Evolutionary conservation across 2,113 vertebrate genomes (phyloP).

Genomic region (Lota lota): DNA sequence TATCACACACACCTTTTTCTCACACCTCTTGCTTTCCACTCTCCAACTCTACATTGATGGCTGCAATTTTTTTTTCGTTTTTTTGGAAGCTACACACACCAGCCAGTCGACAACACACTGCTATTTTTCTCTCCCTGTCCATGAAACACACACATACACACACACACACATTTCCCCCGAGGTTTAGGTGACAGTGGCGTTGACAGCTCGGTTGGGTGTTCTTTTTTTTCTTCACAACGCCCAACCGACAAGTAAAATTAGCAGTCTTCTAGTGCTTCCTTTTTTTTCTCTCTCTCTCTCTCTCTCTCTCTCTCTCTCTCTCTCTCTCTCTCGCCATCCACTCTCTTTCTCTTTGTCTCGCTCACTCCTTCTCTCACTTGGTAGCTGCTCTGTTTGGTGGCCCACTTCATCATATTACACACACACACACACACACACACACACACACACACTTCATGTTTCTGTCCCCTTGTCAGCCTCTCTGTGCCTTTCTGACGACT

Average conservation of each 20-base stretch:
- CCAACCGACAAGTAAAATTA: constrained; percentile 95
- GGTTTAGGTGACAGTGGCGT: constrained; percentile 87
- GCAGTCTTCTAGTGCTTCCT: constrained; percentile 94
- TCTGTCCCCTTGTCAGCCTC: constrained; percentile 82
- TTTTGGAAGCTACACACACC: no score
- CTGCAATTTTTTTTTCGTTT: no score
- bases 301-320: constrained; percentile 23
- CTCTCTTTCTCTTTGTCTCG: constrained; percentile 10
- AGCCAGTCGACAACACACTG: no score
- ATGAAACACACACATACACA: constrained; percentile 3
- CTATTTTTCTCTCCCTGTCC: neutral
- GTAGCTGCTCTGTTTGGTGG: constrained; percentile 34
- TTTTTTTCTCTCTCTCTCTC: constrained; percentile 34
- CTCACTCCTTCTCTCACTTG: constrained; percentile 5
- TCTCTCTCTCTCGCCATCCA: neutral
- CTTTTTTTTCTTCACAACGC: constrained; percentile 64
- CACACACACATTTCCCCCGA: constrained; percentile 56
- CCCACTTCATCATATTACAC: constrained; percentile 56
- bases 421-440: constrained; percentile 55
- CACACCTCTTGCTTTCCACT: no score
- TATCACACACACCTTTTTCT: no score
- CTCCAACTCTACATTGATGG: no score
- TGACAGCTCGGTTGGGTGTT: constrained; percentile 91
- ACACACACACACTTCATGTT: constrained; percentile 60
- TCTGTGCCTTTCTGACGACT: constrained; percentile 88